Percentiles rank a stretch among this genome's conserved stretches.
These are phyloP conservation scores for Oophaga sylvatica DNA, from an alignment of 2,797 vertebrate species.

Conservation along the genomic window DNA sequence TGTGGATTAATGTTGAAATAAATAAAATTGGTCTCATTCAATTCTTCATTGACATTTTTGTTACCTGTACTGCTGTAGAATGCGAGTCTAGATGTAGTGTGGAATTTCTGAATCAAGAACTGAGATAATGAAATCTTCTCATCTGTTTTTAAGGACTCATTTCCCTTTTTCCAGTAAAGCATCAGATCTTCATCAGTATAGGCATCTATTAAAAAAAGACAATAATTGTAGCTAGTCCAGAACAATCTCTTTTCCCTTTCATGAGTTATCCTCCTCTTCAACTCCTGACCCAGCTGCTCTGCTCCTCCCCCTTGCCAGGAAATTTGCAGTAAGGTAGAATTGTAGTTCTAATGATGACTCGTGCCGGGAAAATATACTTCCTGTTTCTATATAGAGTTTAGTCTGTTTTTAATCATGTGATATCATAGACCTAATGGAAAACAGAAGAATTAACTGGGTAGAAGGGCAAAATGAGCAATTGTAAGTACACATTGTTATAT, in stretches of 20 bases:
- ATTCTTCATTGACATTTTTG: background rate
- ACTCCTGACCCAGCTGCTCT: too few species aligned
- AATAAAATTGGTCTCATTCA: background rate
- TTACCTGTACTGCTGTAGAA: conserved; percentile 97
- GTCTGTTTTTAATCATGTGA: too few species aligned
- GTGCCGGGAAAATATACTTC: too few species aligned
- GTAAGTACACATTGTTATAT: too few species aligned
- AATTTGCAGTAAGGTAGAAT: too few species aligned
- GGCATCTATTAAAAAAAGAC: conserved; percentile 79
- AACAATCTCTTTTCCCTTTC: background rate
- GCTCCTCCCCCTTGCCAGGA: too few species aligned
- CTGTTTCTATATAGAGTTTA: too few species aligned
- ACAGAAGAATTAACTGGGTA: too few species aligned
- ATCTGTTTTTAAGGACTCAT: conserved; percentile 91
- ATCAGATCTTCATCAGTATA: conserved; percentile 97
- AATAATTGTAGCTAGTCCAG: background rate
- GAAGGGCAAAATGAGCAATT: too few species aligned
- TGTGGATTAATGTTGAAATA: background rate
- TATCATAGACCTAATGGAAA: too few species aligned
- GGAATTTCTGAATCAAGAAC: conserved; percentile 96
- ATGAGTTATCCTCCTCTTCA: too few species aligned
- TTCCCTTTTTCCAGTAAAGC: conserved; percentile 95
- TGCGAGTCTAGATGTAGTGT: conserved; percentile 91
- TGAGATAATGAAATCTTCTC: conserved; percentile 94
- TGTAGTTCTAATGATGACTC: too few species aligned